Percentiles rank a stretch among this genome's conserved stretches.
phyloP scores from a whole-genome alignment of 2,113 vertebrate species.

The Nibea albiflora region DNA sequence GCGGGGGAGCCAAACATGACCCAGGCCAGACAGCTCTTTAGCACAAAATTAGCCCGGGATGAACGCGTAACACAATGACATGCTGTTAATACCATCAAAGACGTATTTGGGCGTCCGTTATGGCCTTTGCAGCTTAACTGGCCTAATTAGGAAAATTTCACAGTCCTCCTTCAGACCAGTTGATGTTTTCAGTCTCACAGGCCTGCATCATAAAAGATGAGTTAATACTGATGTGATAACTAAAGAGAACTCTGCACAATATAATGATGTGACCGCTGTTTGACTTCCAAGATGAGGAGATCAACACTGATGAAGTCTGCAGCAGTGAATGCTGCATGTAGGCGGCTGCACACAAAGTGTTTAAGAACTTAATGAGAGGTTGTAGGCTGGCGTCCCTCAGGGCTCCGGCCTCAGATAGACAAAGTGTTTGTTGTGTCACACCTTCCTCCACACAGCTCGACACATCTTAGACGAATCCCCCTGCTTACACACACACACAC shows the following conservation, averaged over 20 bases:
- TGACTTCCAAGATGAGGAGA: neutral
- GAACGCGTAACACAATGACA: slow-evolving; percentile 38
- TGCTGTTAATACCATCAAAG: slow-evolving; percentile 62
- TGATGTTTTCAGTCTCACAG: neutral
- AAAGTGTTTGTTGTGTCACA: neutral
- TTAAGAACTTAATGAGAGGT: neutral
- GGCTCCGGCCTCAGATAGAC: neutral
- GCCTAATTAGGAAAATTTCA: neutral
- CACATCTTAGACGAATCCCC: neutral
- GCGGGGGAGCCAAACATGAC: slow-evolving; percentile 36
- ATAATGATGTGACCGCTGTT: neutral
- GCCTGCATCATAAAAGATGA: neutral
- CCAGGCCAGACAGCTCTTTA: slow-evolving; percentile 59
- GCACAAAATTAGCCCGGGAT: slow-evolving; percentile 65
- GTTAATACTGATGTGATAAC: neutral
- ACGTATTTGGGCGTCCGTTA: slow-evolving; percentile 7
- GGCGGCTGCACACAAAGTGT: neutral
- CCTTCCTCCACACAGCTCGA: neutral
- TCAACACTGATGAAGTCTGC: neutral
- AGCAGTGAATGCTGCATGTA: neutral
- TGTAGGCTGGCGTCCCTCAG: neutral
- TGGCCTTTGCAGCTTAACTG: slow-evolving; percentile 19
- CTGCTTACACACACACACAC: neutral
- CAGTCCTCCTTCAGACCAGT: neutral
- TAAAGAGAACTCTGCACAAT: neutral